These are phyloP conservation scores for Edolisoma coerulescens DNA, from an alignment of 2,113 vertebrate genomes.

Conservation along the genomic window DNA sequence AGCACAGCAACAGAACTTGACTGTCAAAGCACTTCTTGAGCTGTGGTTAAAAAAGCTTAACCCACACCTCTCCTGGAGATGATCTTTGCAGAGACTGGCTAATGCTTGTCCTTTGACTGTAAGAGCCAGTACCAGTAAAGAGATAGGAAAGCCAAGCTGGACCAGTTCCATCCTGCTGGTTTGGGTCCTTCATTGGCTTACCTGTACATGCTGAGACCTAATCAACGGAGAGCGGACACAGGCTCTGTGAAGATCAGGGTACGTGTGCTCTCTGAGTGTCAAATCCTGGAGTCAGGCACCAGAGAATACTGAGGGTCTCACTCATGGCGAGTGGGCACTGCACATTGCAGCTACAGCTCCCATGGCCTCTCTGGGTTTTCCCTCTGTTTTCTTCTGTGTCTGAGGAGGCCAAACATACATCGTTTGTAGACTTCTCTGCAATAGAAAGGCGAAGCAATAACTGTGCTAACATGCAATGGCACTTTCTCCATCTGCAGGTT, in stretches of 20 bases:
- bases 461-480: not conserved
- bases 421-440: not conserved
- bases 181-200: not conserved
- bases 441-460: not conserved
- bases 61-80: not conserved
- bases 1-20: not conserved
- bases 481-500: constrained; percentile 70
- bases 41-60: not conserved
- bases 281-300: not conserved
- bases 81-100: not conserved
- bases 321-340: not conserved
- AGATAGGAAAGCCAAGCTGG: not conserved
- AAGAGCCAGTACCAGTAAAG: not conserved
- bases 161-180: not conserved
- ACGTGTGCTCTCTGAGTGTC: not conserved
- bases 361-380: not conserved
- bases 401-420: not conserved
- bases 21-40: not conserved
- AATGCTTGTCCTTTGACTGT: not conserved
- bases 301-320: not conserved
- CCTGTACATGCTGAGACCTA: not conserved
- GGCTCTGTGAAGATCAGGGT: not conserved
- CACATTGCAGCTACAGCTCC: not conserved
- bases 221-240: not conserved
- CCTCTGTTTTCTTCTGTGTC: not conserved